Conservation (phyloP, 2,888 invertebrate species). For the Orchestes rusci region DNA sequence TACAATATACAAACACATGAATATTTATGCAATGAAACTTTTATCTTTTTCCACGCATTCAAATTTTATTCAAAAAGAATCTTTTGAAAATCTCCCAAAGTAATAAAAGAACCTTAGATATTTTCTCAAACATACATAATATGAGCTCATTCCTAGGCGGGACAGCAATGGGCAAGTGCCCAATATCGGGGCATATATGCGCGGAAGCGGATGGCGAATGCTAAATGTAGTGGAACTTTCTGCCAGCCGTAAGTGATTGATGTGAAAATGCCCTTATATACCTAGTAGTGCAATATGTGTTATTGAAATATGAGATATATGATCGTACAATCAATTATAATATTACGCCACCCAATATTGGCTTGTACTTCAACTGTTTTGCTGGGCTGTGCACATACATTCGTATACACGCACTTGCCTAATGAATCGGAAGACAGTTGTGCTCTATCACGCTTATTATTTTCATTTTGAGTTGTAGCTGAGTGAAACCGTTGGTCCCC, state of each 20-base stretch:
- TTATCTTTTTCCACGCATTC: too few species aligned
- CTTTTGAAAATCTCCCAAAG: constrained; percentile 16
- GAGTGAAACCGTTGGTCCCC: too few species aligned
- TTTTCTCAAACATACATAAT: constrained; percentile 17
- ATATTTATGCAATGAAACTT: too few species aligned
- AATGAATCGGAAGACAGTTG: not conserved
- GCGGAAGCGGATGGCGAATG: constrained; percentile 40
- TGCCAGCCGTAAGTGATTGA: constrained; percentile 46
- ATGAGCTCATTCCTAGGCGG: not conserved
- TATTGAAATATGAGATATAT: constrained; percentile 44
- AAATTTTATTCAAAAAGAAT: constrained; percentile 24
- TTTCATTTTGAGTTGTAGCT: too few species aligned
- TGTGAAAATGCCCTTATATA: constrained; percentile 44
- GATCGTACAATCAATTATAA: constrained; percentile 37
- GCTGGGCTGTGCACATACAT: too few species aligned
- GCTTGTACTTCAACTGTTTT: constrained; percentile 8
- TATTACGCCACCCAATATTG: constrained; percentile 29
- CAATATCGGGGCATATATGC: constrained; percentile 33
- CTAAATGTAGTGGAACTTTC: constrained; percentile 46
- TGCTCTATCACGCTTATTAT: too few species aligned
- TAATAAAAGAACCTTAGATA: constrained; percentile 21
- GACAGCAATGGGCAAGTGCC: constrained; percentile 34
- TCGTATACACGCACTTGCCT: constrained; percentile 16
- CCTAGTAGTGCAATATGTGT: constrained; percentile 43
- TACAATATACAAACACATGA: too few species aligned